Evolutionary conservation across 1,140 invertebrate genomes (phyloP).

Genomic region (Bicyclus anynana): DNA sequence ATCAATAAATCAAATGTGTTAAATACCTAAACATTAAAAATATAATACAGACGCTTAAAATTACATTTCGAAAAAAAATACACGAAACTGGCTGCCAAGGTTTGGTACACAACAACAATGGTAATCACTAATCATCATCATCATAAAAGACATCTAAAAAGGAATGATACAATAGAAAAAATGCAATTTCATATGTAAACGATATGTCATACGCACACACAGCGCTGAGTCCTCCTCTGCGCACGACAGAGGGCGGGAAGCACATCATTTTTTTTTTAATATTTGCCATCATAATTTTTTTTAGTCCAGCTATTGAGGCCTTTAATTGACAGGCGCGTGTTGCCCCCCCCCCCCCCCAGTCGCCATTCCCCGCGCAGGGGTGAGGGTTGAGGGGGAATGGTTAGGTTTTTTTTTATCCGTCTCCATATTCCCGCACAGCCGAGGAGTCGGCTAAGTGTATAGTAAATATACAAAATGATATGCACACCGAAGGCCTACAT

Average conservation of each 20-base stretch:
- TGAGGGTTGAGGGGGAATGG: too few species aligned
- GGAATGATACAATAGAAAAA: constrained; percentile 33
- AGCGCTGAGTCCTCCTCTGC: background rate
- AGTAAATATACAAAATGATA: constrained; percentile 20
- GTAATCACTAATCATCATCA: constrained; percentile 24
- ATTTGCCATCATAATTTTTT: too few species aligned
- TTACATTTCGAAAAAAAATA: background rate
- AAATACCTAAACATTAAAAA: constrained; percentile 7
- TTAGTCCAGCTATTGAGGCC: too few species aligned
- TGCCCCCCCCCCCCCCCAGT: too few species aligned
- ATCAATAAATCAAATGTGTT: too few species aligned
- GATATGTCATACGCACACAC: too few species aligned
- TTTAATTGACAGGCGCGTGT: too few species aligned
- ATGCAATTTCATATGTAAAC: constrained; percentile 15
- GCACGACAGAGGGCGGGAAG: background rate
- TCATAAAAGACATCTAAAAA: constrained; percentile 13
- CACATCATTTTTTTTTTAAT: too few species aligned
- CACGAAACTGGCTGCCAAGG: constrained; percentile 38
- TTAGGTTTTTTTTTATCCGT: too few species aligned
- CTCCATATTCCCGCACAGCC: too few species aligned
- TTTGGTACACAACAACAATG: constrained; percentile 41
- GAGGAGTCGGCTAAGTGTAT: too few species aligned
- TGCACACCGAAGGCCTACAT: constrained; percentile 13
- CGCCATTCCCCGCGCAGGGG: too few species aligned
- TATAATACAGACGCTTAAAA: constrained; percentile 12